These are phyloP conservation scores for Heliconius himera DNA, from an alignment of 1,140 invertebrate species.

Conservation along the genomic window DNA sequence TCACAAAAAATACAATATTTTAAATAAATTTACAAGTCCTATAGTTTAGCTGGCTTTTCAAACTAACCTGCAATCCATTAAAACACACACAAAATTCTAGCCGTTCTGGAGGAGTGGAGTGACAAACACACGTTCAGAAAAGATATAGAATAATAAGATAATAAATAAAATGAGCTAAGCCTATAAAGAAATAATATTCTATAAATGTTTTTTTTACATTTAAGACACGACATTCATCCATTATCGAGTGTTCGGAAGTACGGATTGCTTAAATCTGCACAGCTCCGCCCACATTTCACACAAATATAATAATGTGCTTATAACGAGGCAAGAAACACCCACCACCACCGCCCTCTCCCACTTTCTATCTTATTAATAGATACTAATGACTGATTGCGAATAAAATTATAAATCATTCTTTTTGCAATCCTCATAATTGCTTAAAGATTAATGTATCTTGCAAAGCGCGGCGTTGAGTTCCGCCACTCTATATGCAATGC, in stretches of 20 bases:
- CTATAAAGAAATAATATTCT: too few species aligned
- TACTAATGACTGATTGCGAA: conserved; percentile 58
- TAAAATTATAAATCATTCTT: conserved; percentile 19
- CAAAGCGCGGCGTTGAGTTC: background rate
- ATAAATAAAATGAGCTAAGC: background rate
- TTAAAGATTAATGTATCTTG: background rate
- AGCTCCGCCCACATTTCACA: conserved; percentile 65
- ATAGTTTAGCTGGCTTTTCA: too few species aligned
- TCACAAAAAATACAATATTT: too few species aligned
- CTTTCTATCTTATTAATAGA: conserved; percentile 70
- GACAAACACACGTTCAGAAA: too few species aligned
- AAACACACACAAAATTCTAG: too few species aligned
- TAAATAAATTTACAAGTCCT: too few species aligned
- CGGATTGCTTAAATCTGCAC: conserved; percentile 52
- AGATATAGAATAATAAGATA: background rate
- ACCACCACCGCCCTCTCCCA: conserved; percentile 56
- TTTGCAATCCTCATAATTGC: background rate
- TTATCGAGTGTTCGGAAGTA: conserved; percentile 43
- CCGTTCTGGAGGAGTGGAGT: too few species aligned
- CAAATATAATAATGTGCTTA: conserved; percentile 75
- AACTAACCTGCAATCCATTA: too few species aligned
- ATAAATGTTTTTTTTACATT: background rate
- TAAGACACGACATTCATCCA: background rate
- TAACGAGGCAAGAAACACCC: conserved; percentile 72
- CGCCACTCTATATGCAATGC: too few species aligned